Percentiles rank a stretch among this genome's conserved stretches.
Conservation (phyloP, 2,888 invertebrate genomes). For the Brachyopa scutellaris region DNA sequence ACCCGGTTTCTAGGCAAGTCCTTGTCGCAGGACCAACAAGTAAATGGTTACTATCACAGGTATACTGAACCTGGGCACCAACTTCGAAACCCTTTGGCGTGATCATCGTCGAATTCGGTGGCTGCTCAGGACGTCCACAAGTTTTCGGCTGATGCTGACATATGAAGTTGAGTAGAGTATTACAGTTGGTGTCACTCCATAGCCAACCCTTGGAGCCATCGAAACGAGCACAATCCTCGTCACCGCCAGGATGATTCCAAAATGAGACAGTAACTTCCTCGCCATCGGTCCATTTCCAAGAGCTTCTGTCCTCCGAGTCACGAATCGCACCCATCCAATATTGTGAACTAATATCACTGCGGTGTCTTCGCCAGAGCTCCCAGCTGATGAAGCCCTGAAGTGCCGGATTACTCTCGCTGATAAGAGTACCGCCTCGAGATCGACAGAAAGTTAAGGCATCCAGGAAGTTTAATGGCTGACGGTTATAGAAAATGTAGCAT, state of each 20-base stretch:
- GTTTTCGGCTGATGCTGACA: slow-evolving; percentile 96
- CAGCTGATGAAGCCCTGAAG: slow-evolving; percentile 96
- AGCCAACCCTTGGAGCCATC: slow-evolving; percentile 97
- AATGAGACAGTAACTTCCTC: slow-evolving; percentile 94
- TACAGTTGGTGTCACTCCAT: slow-evolving; percentile 96
- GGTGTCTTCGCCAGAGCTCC: slow-evolving; percentile 95
- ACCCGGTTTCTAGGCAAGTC: slow-evolving; percentile 94
- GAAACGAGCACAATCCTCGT: slow-evolving; percentile 93
- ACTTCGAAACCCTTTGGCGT: slow-evolving; percentile 89
- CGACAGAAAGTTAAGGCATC: slow-evolving; percentile 92
- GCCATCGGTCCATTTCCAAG: slow-evolving; percentile 96
- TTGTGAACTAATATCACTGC: slow-evolving; percentile 94
- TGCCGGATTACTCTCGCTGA: slow-evolving; percentile 96
- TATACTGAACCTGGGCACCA: slow-evolving; percentile 91
- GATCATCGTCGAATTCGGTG: slow-evolving; percentile 94
- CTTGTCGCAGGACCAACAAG: slow-evolving; percentile 92
- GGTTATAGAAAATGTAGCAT: slow-evolving; percentile 96
- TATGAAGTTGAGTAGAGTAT: slow-evolving; percentile 92
- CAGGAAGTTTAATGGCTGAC: slow-evolving; percentile 90
- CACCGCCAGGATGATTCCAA: slow-evolving; percentile 93
- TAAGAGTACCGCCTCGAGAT: slow-evolving; percentile 90
- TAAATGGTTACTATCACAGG: slow-evolving; percentile 92
- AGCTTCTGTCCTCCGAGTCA: slow-evolving; percentile 89
- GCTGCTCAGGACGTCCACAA: slow-evolving; percentile 95
- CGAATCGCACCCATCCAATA: slow-evolving; percentile 97